Percentiles rank a stretch among this genome's conserved stretches.
Evolutionary conservation across 2,888 invertebrate species (phyloP).

Genomic region (Drosophila acutilabella): DNA sequence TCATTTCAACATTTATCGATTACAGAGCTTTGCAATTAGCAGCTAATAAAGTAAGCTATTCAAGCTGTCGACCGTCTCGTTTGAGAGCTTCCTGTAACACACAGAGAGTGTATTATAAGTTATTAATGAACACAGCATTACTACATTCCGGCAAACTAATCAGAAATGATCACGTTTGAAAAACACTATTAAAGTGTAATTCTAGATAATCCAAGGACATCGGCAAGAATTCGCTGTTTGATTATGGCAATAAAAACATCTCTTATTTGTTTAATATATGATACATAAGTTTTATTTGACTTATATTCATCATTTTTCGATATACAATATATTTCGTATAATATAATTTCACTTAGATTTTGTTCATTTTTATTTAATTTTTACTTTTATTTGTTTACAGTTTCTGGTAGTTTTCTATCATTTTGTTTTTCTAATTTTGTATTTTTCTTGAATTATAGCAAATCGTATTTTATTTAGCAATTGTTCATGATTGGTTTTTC

Average conservation of each 20-base stretch:
- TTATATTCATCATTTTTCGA: slow-evolving; percentile 76
- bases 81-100: slow-evolving; percentile 57
- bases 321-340: slow-evolving; percentile 77
- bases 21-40: slow-evolving; percentile 52
- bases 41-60: slow-evolving; percentile 38
- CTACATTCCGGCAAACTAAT: slow-evolving; percentile 8
- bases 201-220: neutral
- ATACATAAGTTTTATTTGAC: slow-evolving; percentile 75
- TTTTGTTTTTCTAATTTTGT: slow-evolving; percentile 22
- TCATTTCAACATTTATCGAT: slow-evolving; percentile 57
- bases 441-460: slow-evolving; percentile 62
- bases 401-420: slow-evolving; percentile 54
- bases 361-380: slow-evolving; percentile 49
- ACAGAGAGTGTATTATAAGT: slow-evolving; percentile 20
- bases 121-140: slow-evolving; percentile 37
- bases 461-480: slow-evolving; percentile 71
- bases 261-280: slow-evolving; percentile 70
- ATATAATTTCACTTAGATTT: slow-evolving; percentile 76
- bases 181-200: neutral
- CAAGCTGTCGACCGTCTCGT: slow-evolving; percentile 18
- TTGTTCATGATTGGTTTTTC: slow-evolving; percentile 49
- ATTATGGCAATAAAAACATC: slow-evolving; percentile 9
- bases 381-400: slow-evolving; percentile 59
- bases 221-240: neutral
- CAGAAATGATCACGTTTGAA: neutral